Conservation (phyloP, 2,888 invertebrate species). For the Chaitophorus viminalis region DNA sequence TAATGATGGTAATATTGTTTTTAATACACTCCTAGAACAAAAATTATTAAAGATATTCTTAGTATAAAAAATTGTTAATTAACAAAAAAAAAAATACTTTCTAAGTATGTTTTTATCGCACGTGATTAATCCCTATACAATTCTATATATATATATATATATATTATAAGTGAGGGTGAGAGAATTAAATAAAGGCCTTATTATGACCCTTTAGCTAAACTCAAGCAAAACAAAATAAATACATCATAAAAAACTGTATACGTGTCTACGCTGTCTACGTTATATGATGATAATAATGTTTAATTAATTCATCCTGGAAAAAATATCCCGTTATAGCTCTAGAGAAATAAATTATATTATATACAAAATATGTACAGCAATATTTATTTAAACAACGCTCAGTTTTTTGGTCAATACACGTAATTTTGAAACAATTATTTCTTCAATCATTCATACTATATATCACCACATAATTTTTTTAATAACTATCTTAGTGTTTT, state of each 20-base stretch:
- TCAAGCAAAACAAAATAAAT: background rate
- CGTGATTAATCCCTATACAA: conserved; percentile 38
- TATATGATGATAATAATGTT: background rate
- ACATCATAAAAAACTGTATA: background rate
- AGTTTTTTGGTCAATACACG: too few relatives aligned
- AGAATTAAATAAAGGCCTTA: background rate
- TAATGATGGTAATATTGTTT: conserved; percentile 6
- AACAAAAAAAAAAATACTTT: conserved; percentile 14
- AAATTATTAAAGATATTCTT: background rate
- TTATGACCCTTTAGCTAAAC: background rate
- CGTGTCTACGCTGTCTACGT: background rate
- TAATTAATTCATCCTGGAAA: conserved; percentile 26
- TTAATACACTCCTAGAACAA: background rate
- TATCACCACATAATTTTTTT: too few relatives aligned
- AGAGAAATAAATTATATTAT: background rate
- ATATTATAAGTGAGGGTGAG: background rate
- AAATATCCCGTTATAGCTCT: conserved; percentile 26
- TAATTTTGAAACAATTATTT: too few relatives aligned
- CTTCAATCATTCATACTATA: too few relatives aligned
- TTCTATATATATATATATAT: background rate
- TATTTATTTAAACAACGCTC: too few relatives aligned
- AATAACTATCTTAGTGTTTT: too few relatives aligned
- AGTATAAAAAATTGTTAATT: background rate
- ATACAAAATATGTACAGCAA: background rate
- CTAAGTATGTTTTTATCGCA: conserved; percentile 19